Evolutionary conservation across 1,140 invertebrate genomes (phyloP).

Genomic region (Pentalonia nigronervosa): DNA sequence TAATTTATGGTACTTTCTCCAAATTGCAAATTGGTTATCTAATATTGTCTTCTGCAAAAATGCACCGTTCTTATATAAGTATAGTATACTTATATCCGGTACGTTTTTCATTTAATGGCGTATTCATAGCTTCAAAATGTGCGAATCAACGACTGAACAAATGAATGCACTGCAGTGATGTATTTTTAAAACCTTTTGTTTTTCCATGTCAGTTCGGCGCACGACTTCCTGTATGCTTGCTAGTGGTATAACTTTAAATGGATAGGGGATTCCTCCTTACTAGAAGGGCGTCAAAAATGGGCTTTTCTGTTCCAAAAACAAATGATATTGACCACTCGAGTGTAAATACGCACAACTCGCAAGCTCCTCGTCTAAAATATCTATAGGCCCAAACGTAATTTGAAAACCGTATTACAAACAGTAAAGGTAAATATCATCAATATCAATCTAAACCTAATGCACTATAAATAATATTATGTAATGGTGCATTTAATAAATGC

Average conservation of each 20-base stretch:
- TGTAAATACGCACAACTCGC: neutral
- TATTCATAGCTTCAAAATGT: neutral
- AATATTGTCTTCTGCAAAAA: neutral
- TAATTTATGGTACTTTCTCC: neutral
- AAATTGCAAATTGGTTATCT: neutral
- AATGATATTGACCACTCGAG: conserved; percentile 13
- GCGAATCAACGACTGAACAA: neutral
- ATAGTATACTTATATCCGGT: neutral
- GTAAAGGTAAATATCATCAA: conserved; percentile 16
- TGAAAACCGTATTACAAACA: neutral
- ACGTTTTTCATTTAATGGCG: neutral
- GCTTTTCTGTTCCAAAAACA: conserved; percentile 27
- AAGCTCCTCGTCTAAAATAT: conserved; percentile 8
- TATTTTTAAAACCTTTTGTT: conserved; percentile 29
- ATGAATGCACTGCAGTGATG: neutral
- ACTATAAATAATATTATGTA: no score
- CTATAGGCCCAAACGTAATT: neutral
- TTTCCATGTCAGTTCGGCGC: neutral
- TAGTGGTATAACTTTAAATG: conserved; percentile 1
- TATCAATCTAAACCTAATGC: neutral
- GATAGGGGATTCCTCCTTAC: neutral
- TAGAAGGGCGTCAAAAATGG: conserved; percentile 10
- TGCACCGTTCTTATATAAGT: neutral
- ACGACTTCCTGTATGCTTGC: neutral
- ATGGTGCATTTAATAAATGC: neutral